These are phyloP conservation scores for Jaculus jaculus DNA, from an alignment of 2,113 vertebrate species.

Conservation along the genomic window DNA sequence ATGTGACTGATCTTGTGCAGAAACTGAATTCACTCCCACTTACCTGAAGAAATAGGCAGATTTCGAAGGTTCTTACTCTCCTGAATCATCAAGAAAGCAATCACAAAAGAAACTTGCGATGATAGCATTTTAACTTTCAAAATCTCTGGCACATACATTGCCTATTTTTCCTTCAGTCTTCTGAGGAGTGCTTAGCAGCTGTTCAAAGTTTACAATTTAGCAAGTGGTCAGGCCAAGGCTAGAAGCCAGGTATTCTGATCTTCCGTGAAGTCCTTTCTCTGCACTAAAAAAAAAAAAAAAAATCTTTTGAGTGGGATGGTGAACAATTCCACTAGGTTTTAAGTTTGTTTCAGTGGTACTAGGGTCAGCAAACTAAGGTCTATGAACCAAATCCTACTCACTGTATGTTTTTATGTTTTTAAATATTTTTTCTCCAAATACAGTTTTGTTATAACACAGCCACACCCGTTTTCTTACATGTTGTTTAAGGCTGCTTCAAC, in stretches of 20 bases:
- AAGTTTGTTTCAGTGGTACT: neutral
- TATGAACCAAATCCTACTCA: neutral
- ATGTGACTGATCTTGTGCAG: conserved; percentile 58
- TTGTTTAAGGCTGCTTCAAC: neutral
- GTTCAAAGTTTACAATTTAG: neutral
- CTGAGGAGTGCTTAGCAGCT: neutral
- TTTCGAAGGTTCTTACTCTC: neutral
- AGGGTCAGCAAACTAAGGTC: neutral
- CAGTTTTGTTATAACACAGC: neutral
- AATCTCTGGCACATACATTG: neutral
- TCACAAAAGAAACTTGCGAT: neutral
- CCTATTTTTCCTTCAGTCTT: neutral
- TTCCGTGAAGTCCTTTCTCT: neutral
- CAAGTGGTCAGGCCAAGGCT: neutral
- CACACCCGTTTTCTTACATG: neutral
- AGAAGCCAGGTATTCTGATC: neutral
- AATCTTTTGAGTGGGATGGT: neutral
- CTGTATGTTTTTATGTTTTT: neutral
- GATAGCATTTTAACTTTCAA: neutral
- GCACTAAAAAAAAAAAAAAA: fast-evolving
- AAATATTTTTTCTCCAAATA: neutral
- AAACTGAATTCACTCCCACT: conserved; percentile 55
- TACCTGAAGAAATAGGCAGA: neutral
- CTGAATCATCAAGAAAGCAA: conserved; percentile 27
- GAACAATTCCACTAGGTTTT: neutral